Percentiles rank a stretch among this genome's conserved stretches.
These are phyloP conservation scores for Ichneumoninae sp. DNA, from an alignment of 2,888 invertebrate species.

Conservation along the genomic window DNA sequence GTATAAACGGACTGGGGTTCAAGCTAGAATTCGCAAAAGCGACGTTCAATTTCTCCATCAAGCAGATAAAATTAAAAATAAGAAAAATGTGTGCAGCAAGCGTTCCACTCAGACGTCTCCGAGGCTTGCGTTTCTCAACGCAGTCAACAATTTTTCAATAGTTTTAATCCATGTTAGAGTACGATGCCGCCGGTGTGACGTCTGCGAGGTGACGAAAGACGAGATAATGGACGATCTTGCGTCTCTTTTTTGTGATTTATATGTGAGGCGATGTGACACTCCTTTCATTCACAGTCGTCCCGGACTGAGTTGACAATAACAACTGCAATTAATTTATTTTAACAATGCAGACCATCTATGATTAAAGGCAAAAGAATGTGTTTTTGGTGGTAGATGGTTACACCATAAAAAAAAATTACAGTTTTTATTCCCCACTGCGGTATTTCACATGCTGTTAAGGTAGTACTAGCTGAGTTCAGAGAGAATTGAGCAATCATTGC, in stretches of 20 bases:
- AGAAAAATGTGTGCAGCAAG: background rate
- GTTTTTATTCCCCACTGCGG: too few relatives aligned
- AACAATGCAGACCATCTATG: too few relatives aligned
- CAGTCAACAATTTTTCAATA: background rate
- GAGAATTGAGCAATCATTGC: too few relatives aligned
- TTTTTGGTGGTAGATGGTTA: too few relatives aligned
- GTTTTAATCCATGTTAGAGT: conserved; percentile 25
- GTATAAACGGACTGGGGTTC: conserved; percentile 86
- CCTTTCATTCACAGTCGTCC: too few relatives aligned
- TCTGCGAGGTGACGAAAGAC: conserved; percentile 10
- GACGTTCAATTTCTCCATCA: background rate
- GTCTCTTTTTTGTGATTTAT: background rate
- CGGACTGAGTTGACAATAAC: too few relatives aligned
- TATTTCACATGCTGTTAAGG: too few relatives aligned
- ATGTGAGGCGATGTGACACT: too few relatives aligned
- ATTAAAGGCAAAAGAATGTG: too few relatives aligned
- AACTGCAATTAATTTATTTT: too few relatives aligned
- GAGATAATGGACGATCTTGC: conserved; percentile 5
- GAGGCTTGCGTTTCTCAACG: background rate
- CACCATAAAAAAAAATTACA: too few relatives aligned
- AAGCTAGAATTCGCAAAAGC: conserved; percentile 84
- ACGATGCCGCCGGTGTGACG: conserved; percentile 1
- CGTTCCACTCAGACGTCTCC: background rate
- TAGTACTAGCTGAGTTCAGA: too few relatives aligned
- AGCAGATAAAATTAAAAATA: background rate